Evolutionary conservation across 2,113 vertebrate genomes (phyloP).

Genomic region (Pipra filicauda): DNA sequence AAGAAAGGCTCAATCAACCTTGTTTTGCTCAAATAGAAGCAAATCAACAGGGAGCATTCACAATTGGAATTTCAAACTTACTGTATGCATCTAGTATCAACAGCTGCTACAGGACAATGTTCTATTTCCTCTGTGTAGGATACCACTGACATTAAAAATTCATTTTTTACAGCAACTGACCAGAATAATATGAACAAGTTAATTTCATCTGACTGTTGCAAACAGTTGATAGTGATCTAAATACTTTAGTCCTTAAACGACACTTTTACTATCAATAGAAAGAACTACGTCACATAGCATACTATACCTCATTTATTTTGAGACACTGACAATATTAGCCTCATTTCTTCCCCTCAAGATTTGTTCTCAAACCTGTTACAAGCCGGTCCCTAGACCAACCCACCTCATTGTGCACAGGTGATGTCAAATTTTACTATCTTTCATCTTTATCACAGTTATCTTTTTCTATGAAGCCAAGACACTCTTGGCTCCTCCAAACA

Average conservation of each 20-base stretch:
- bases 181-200: not conserved
- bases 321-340: accelerated
- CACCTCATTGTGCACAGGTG: not conserved
- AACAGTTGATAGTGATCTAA: not conserved
- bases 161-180: not conserved
- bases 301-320: not conserved
- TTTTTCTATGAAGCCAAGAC: not conserved
- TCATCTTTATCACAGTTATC: not conserved
- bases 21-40: not conserved
- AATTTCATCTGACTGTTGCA: not conserved
- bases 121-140: not conserved
- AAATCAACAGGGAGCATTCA: not conserved
- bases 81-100: accelerated
- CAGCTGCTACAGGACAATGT: not conserved
- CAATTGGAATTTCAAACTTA: not conserved
- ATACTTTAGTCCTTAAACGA: not conserved
- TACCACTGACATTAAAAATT: not conserved
- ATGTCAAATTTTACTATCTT: not conserved
- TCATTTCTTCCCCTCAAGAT: not conserved
- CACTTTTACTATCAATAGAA: not conserved
- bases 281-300: not conserved
- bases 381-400: not conserved
- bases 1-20: not conserved
- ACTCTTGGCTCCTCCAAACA: not conserved
- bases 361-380: not conserved